Base-by-base conservation (phyloP, 1,140 invertebrate genomes). In the Scylla paramamosain region DNA sequence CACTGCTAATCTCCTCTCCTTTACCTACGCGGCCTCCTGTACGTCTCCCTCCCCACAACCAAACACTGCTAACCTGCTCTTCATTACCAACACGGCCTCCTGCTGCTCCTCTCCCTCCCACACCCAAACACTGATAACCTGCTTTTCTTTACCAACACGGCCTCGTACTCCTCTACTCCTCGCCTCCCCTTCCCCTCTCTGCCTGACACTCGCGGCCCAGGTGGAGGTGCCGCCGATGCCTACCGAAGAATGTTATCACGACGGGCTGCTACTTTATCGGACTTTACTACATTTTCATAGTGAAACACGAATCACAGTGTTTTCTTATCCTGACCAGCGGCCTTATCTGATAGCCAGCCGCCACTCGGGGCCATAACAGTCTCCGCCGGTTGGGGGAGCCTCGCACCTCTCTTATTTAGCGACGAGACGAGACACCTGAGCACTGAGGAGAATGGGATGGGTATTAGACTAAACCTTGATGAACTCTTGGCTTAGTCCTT, bases 221-320 rank as follows among this genome's bases (percentile, higher is more conserved):
- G 39, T 6, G 25, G 82, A 88, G 84, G 59, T 48, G 48, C 28
- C 14, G 59, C 10, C 28, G 93, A 88, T 52, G 86, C 83, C 89
- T 93, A 84, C 93, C 25, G 89, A 91, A 82, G 89, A 94, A 94
- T 94, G 93, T 91, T 94, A 94, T 94, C 93, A 20, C 28, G 89
- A 48, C 59, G 29, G 89, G n/a, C 67, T 48, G 93, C 67, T 91
- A 84, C 67, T 84, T 91, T 94, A 94, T 91, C 93, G 67, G 32
- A 28, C 31, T 94, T 91, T 94, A 94, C 89, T 91, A 48, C 93
- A 94, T 94, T 94, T 94, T 94, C 93, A 94, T 94, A 91, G 93
- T 91, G 89, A 94, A 94, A 91, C 89, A 90, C 45, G 93, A 88
- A 94, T 94, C 82, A 94, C 59, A 84, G 31, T 94, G 93, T 94